Conservation (phyloP, 2,888 invertebrate genomes). For the Copidosoma aretas region DNA sequence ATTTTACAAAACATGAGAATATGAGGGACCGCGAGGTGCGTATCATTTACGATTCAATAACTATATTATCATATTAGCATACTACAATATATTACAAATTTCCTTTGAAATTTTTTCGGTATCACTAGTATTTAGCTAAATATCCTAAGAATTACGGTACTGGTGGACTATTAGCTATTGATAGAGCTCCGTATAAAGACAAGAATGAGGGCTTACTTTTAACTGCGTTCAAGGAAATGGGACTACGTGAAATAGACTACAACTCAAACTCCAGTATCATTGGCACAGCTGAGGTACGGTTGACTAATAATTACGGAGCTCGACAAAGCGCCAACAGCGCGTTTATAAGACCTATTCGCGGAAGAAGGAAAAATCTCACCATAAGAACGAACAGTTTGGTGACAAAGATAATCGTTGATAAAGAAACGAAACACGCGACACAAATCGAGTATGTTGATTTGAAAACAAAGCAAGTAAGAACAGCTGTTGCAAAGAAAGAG, state of each 20-base stretch:
- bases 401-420: conserved; percentile 3
- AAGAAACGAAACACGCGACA: not conserved
- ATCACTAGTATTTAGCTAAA: not conserved
- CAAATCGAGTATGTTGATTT: conserved; percentile 4
- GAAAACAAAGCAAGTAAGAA: not conserved
- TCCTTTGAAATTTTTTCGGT: not conserved
- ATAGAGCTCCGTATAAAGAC: not conserved
- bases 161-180: conserved; percentile 1
- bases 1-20: conserved; percentile 17
- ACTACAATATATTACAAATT: too few relatives aligned
- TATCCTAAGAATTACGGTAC: conserved; percentile 1
- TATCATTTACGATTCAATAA: not conserved
- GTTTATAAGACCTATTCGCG: conserved; percentile 8
- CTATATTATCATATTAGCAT: too few relatives aligned
- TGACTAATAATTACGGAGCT: not conserved
- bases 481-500: conserved; percentile 9
- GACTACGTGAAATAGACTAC: conserved; percentile 10
- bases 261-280: not conserved
- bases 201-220: not conserved
- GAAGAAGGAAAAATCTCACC: conserved; percentile 5
- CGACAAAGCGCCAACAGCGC: conserved; percentile 12
- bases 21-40: conserved; percentile 21
- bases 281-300: not conserved
- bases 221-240: conserved; percentile 8
- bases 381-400: conserved; percentile 5